Base-by-base conservation (phyloP, 2,888 invertebrate species). In the Anodontia alba region DNA sequence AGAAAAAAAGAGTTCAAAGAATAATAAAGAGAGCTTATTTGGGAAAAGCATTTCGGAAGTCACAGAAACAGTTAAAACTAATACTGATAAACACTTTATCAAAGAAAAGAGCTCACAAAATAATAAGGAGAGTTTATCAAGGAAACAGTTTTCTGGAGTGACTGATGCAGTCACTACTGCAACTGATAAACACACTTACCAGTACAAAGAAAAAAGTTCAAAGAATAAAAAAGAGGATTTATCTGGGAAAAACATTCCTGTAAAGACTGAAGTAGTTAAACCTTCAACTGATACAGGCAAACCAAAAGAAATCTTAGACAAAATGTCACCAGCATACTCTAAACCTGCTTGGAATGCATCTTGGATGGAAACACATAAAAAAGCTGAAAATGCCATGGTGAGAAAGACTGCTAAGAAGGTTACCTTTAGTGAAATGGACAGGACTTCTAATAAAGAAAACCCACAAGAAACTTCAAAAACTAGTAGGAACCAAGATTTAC, bases 401-500 rank as follows among this genome's bases (percentile, higher is more conserved):
- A 62, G 54, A 62, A 62, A 71, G 38, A 31, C 42, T 69, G 26
- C 33, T 36, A 38, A 57, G 46, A 38, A 46, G 36, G 26, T 66
- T 33, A 49, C 20, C 17, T 46, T 46, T 70, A 31, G 17, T 43
- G 43, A 42, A 31, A 31, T 10, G 1, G 38, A 20, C 26, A 70
- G 15, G 10, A 12, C 12, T 10, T 17, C 49, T 29, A 68, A 7
- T 12, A 69, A 26, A 54, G 54, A 69, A n/a, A 70, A 1, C 12
- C 20, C 31, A 17, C 23, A 33, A 29, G 26, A 23, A 26, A 5
- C 33, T 33, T 33, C 62, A 62, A 17, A 31, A 29, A 3, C 33
- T 10, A 31, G 7, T 17, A 17, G 5, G 1, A 62, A 15, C 17
- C 54, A 54, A 29, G 26, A 26, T 29, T 17, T 54, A 23, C 31